Percentiles rank a stretch among this genome's conserved stretches.
Evolutionary conservation across 2,797 vertebrate species (phyloP).

Genomic region (Sebastiscus albofasciatus): DNA sequence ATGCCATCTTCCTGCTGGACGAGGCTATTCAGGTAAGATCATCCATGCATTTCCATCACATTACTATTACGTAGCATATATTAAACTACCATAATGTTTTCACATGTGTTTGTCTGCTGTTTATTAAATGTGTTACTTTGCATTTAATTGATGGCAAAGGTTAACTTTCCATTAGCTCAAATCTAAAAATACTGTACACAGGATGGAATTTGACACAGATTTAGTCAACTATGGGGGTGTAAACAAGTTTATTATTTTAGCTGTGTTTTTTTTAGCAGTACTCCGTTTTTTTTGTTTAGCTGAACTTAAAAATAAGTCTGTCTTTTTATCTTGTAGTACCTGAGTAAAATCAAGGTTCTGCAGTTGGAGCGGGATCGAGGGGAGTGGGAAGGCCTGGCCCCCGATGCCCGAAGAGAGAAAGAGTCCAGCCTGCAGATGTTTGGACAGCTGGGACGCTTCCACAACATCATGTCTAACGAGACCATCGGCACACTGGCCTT

Average conservation of each 20-base stretch:
- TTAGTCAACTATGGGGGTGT: background rate
- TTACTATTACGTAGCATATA: background rate
- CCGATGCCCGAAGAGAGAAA: slow-evolving; percentile 92
- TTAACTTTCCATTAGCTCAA: background rate
- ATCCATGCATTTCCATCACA: background rate
- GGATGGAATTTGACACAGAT: background rate
- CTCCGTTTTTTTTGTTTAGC: accelerated
- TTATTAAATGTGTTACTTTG: background rate
- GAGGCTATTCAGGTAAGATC: slow-evolving; percentile 95
- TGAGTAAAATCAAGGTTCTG: slow-evolving; percentile 98
- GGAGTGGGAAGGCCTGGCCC: slow-evolving; percentile 91
- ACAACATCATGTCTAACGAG: slow-evolving; percentile 99
- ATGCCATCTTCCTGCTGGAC: slow-evolving; percentile 95
- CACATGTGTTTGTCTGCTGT: background rate
- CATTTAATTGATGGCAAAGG: background rate
- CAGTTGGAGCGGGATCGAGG: slow-evolving; percentile 96
- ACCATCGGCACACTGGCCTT: slow-evolving; percentile 97
- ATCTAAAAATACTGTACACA: background rate
- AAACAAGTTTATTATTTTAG: background rate
- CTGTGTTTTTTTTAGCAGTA: background rate
- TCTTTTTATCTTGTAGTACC: slow-evolving; percentile 84
- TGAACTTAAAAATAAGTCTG: background rate
- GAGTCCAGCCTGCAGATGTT: slow-evolving; percentile 98
- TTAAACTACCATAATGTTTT: background rate
- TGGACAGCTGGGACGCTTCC: slow-evolving; percentile 96